phyloP scores from a whole-genome alignment of 2,797 vertebrate genomes.

The Sciaenops ocellatus region DNA sequence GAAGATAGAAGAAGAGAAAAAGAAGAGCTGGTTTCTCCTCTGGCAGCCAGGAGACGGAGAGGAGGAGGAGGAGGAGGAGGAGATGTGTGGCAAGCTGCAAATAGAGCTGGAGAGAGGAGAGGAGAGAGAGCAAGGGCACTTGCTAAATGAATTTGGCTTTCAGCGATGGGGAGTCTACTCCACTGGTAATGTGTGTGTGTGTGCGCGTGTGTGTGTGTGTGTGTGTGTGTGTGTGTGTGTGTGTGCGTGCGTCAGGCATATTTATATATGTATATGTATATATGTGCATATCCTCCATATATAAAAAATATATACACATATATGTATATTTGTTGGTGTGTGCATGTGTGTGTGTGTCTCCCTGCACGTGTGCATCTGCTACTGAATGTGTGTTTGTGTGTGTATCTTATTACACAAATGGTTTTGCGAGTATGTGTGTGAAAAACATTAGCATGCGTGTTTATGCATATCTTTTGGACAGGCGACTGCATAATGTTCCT shows the following conservation, averaged over 20 bases:
- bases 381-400: slow-evolving; percentile 6
- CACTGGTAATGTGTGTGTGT: slow-evolving; percentile 43
- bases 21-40: slow-evolving; percentile 36
- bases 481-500: slow-evolving; percentile 49
- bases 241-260: slow-evolving; percentile 7
- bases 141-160: slow-evolving; percentile 76
- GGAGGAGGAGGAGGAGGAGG: slow-evolving; percentile 19
- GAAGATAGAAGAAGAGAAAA: slow-evolving; percentile 17
- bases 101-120: slow-evolving; percentile 53
- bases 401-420: slow-evolving; percentile 27
- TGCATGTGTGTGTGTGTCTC: slow-evolving; percentile 1
- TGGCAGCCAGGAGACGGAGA: slow-evolving; percentile 35
- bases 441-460: slow-evolving; percentile 44
- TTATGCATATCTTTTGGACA: slow-evolving; percentile 49
- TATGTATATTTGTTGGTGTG: slow-evolving; percentile 42
- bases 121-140: slow-evolving; percentile 38
- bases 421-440: slow-evolving; percentile 19
- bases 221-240: slow-evolving; percentile 19
- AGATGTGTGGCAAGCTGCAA: slow-evolving; percentile 45
- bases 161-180: slow-evolving; percentile 64
- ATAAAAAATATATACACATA: slow-evolving; percentile 36
- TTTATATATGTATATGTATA: slow-evolving; percentile 27
- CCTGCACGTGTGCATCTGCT: slow-evolving; percentile 5
- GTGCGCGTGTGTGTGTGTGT: slow-evolving; percentile 33
- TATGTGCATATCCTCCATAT: slow-evolving; percentile 29